Evolutionary conservation across 1,140 invertebrate genomes (phyloP), one percentile per base, ranked within the genome.

Genomic region (Atta texana): DNA sequence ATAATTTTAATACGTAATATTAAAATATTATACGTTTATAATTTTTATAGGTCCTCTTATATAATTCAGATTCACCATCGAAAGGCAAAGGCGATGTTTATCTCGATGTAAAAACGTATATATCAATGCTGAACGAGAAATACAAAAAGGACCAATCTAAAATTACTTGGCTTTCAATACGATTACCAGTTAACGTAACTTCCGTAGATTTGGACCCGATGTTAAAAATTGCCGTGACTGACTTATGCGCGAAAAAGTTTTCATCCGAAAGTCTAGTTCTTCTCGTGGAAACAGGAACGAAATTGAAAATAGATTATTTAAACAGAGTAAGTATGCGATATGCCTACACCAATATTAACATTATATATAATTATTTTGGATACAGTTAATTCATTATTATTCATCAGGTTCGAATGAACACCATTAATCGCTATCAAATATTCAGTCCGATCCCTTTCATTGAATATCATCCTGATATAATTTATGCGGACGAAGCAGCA

Each of bases 401-500:
- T 61, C 78, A 77, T 64, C 93, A 97, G 96, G 97, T 98, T 10
- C 96, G 98, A 78, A 98, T 98, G 97, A 98, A 98, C 93, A 98
- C 97, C 4, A 98, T 98, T 77, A 94, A 94, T 69, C 96, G 97
- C 77, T 97, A 96, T 93, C 98, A 98, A 96, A 96, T 98, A 87
- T 98, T 97, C 93, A 97, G 97, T 89, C 97, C 98, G 31, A 97
- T 98, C 57, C 97, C 97, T n/a, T 98, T 98, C 93, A 96, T 96
- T 68, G 97, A 97, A 93, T 98, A 96, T 95, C 96, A 97, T 94
- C 97, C 97, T 44, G 94, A 95, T 55, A 95, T 97, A 92, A 93
- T 96, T 90, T 95, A 96, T 90, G 92, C 93, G 91, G 95, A 96
- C 93, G 84, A 96, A 94, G 81, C 94, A 94, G 80, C 94, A 93